Percentiles rank a stretch among this genome's conserved stretches.
Evolutionary conservation across 2,113 vertebrate genomes (phyloP).

Genomic region (Xyliphius kryptos): DNA sequence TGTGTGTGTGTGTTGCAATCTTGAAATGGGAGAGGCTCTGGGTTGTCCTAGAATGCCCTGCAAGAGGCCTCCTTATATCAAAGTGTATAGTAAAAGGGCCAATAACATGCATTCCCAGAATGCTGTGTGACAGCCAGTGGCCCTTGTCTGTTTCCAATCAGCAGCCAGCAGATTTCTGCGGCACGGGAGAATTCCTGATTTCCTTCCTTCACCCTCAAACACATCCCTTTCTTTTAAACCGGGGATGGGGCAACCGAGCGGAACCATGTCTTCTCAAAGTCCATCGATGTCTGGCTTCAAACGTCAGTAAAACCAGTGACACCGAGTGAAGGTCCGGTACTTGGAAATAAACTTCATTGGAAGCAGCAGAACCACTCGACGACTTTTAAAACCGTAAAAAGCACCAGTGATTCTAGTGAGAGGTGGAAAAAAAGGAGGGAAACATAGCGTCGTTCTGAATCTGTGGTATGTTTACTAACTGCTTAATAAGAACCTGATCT

Average conservation of each 20-base stretch:
- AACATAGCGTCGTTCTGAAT: not conserved
- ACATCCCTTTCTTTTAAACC: not conserved
- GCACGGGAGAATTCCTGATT: conserved; percentile 30
- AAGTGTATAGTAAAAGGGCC: conserved; percentile 16
- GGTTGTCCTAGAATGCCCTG: conserved; percentile 22
- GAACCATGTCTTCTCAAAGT: not conserved
- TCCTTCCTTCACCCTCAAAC: conserved; percentile 23
- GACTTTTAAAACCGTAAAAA: too few relatives aligned
- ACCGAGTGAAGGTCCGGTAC: too few relatives aligned
- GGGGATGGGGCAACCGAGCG: conserved; percentile 16
- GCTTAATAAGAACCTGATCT: conserved; percentile 15
- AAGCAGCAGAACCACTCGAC: too few relatives aligned
- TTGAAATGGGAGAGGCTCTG: conserved; percentile 15
- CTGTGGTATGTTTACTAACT: conserved; percentile 3
- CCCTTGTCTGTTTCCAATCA: conserved; percentile 34
- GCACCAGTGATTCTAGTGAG: not conserved
- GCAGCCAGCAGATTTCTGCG: conserved; percentile 27
- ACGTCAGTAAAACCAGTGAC: too few relatives aligned
- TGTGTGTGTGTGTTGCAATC: conserved; percentile 11
- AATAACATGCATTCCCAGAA: conserved; percentile 22
- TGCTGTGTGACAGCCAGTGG: conserved; percentile 10
- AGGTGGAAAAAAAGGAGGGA: not conserved
- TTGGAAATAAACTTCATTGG: too few relatives aligned
- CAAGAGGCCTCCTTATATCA: conserved; percentile 8
- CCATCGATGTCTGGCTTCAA: too few relatives aligned